A percentile compares a stretch with the other conserved stretches of the same genome.
Evolutionary conservation across 2,113 vertebrate species (phyloP).

Genomic region (Procavia capensis): DNA sequence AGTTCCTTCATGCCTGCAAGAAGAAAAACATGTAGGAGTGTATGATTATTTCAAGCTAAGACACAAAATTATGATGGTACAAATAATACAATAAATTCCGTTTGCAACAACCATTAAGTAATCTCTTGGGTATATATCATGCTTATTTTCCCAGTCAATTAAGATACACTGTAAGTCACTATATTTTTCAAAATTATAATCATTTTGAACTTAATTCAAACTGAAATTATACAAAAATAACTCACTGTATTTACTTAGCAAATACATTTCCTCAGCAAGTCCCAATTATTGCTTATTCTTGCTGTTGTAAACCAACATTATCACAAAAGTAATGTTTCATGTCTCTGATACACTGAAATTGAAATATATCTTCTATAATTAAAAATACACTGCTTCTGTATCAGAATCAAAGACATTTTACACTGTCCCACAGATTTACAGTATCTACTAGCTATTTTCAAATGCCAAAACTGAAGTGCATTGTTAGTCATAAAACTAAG

Average conservation of each 20-base stretch:
- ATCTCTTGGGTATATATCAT: not conserved
- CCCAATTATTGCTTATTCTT: constrained; percentile 15
- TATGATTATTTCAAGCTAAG: not conserved
- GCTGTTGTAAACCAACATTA: not conserved
- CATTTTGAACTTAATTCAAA: constrained; percentile 45
- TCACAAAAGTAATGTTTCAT: not conserved
- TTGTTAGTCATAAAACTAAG: not conserved
- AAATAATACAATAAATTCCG: not conserved
- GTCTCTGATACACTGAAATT: not conserved
- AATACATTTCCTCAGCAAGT: not conserved
- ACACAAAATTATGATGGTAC: not conserved
- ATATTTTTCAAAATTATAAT: constrained; percentile 35
- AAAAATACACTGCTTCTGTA: constrained; percentile 8
- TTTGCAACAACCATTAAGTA: not conserved
- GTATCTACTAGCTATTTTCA: constrained; percentile 10
- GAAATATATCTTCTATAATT: constrained; percentile 43
- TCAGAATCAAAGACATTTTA: not conserved
- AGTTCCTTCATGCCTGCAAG: constrained; percentile 93
- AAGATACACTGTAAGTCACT: not conserved
- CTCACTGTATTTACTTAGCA: not conserved
- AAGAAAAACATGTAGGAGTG: constrained; percentile 13
- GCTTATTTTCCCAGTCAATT: not conserved
- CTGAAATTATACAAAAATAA: constrained; percentile 35
- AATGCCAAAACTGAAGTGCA: constrained; percentile 19
- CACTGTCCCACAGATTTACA: not conserved